A percentile compares a stretch with the other conserved stretches of the same genome.
These are phyloP conservation scores for Arenicola marina DNA, from an alignment of 2,888 invertebrate species.

Conservation along the genomic window DNA sequence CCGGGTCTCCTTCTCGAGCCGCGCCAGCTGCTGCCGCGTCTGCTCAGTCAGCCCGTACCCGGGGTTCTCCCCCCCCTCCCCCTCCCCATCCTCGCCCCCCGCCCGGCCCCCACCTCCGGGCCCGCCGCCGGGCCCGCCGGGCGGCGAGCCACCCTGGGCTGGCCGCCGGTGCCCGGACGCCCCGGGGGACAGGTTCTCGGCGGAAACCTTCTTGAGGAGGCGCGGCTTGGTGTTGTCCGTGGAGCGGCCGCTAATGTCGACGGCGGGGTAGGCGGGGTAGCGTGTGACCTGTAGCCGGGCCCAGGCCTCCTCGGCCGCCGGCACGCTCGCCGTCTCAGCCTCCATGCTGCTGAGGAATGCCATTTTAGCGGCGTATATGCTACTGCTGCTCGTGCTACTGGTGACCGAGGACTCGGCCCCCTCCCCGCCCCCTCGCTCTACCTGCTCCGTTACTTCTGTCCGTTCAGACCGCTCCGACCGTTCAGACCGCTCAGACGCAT, in stretches of 20 bases:
- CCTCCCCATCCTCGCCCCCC: slow-evolving; percentile 8
- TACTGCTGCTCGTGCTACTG: background rate
- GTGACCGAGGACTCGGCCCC: background rate
- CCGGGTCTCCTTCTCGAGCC: slow-evolving; percentile 20
- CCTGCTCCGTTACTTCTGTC: background rate
- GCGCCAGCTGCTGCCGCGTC: slow-evolving; percentile 23
- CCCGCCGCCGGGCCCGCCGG: background rate
- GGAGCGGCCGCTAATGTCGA: background rate
- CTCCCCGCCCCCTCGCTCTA: too few relatives aligned
- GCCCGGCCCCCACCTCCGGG: background rate
- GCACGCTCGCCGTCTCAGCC: slow-evolving; percentile 2
- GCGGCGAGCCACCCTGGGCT: background rate
- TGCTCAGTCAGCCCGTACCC: slow-evolving; percentile 6
- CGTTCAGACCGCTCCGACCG: background rate
- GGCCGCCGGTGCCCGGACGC: background rate
- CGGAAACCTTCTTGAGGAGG: slow-evolving; percentile 17
- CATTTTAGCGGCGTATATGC: too few relatives aligned
- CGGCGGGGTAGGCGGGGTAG: slow-evolving; percentile 18
- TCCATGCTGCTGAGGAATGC: too few relatives aligned
- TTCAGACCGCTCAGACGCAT: background rate
- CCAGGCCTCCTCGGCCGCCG: background rate
- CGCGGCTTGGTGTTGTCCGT: slow-evolving; percentile 22
- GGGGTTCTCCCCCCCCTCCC: background rate
- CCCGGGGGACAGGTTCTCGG: background rate
- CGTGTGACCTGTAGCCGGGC: slow-evolving; percentile 8